These are phyloP conservation scores for Pheosia tremula DNA, from an alignment of 2,888 invertebrate genomes.

Conservation along the genomic window DNA sequence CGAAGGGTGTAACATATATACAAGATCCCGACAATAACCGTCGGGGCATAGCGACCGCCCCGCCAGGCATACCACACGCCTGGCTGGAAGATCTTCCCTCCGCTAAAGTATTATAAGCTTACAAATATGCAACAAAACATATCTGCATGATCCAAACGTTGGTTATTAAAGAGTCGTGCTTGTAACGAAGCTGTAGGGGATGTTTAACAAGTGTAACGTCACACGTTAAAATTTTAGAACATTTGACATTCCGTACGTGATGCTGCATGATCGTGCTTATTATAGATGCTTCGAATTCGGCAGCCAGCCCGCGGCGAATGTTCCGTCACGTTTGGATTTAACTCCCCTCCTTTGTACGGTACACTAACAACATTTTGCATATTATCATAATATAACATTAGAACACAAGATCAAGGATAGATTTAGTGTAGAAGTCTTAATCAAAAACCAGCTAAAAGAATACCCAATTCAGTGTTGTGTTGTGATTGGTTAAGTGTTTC, in stretches of 20 bases:
- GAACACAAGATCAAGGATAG: too few relatives aligned
- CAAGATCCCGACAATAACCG: too few relatives aligned
- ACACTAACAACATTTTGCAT: conserved; percentile 51
- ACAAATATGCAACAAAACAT: background rate
- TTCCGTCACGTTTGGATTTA: conserved; percentile 73
- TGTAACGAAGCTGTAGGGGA: conserved; percentile 42
- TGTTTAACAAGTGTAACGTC: conserved; percentile 56
- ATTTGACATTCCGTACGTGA: conserved; percentile 74
- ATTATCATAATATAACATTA: conserved; percentile 30
- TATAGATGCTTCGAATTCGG: conserved; percentile 71
- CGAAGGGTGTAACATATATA: too few relatives aligned
- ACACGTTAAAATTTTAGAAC: conserved; percentile 68
- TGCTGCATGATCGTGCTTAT: conserved; percentile 79
- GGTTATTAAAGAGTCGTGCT: conserved; percentile 6
- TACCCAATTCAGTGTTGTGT: too few relatives aligned
- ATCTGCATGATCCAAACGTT: background rate
- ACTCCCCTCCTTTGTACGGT: conserved; percentile 53
- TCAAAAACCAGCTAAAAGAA: too few relatives aligned
- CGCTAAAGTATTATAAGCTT: background rate
- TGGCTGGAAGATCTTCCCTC: too few relatives aligned
- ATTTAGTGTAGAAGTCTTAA: too few relatives aligned
- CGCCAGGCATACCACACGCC: too few relatives aligned
- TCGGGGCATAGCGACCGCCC: too few relatives aligned
- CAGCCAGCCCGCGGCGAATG: conserved; percentile 51
- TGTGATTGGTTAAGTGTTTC: too few relatives aligned